phyloP scores from a whole-genome alignment of 2,797 vertebrate species.

The Sebastes umbrosus region DNA sequence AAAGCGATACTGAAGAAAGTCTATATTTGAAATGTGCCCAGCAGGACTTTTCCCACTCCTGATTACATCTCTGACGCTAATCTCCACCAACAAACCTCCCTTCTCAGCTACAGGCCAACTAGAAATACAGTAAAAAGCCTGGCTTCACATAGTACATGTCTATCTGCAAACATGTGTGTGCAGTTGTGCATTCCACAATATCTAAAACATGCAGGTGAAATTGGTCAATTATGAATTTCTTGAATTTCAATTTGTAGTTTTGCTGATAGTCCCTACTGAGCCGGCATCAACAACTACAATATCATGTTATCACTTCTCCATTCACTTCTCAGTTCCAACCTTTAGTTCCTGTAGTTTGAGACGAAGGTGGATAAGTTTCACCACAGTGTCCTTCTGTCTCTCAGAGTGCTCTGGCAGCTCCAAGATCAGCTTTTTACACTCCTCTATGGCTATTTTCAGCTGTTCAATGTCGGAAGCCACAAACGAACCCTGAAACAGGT shows the following conservation, averaged over 20 bases:
- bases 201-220: not conserved
- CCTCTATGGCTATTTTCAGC: constrained; percentile 92
- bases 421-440: constrained; percentile 92
- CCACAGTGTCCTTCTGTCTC: constrained; percentile 93
- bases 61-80: not conserved
- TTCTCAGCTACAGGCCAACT: not conserved
- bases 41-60: not conserved
- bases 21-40: not conserved
- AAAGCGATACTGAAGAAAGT: not conserved
- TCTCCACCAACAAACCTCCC: not conserved
- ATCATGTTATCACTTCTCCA: not conserved
- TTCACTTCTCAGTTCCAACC: constrained; percentile 73
- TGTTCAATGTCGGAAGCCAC: constrained; percentile 91
- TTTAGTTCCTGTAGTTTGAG: constrained; percentile 97
- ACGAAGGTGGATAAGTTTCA: constrained; percentile 94
- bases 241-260: not conserved
- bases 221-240: not conserved
- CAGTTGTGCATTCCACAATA: not conserved
- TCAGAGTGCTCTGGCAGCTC: constrained; percentile 95
- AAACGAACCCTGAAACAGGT: constrained; percentile 85
- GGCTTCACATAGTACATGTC: not conserved
- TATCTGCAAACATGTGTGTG: not conserved
- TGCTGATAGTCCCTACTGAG: not conserved
- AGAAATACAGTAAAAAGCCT: not conserved
- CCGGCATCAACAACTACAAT: not conserved